Percentiles rank a stretch among this genome's conserved stretches.
phyloP scores from a whole-genome alignment of 2,113 vertebrate genomes.

The Lampris megalopsis region DNA sequence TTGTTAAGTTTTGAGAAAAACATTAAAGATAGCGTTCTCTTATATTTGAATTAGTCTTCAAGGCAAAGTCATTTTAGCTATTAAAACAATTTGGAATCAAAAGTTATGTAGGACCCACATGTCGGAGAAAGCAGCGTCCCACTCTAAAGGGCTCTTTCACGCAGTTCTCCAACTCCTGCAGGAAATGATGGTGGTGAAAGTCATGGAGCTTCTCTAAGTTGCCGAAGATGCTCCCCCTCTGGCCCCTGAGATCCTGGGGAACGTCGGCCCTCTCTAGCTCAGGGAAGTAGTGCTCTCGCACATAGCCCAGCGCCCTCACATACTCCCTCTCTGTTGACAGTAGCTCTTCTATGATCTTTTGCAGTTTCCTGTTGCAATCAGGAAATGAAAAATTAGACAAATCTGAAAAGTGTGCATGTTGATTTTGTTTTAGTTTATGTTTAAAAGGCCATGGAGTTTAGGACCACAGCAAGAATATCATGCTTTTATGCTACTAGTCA shows the following conservation, averaged over 20 bases:
- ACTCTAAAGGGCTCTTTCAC: slow-evolving; percentile 76
- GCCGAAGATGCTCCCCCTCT: slow-evolving; percentile 82
- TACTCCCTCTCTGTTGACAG: slow-evolving; percentile 83
- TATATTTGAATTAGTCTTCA: no score
- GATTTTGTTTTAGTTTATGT: slow-evolving; percentile 2
- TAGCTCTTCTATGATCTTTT: slow-evolving; percentile 81
- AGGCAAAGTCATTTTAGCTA: no score
- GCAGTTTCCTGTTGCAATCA: slow-evolving; percentile 74
- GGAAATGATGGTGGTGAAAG: slow-evolving; percentile 82
- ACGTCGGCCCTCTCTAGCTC: slow-evolving; percentile 82
- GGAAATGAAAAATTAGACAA: slow-evolving; percentile 39
- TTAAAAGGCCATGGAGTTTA: not conserved
- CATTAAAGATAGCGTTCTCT: no score
- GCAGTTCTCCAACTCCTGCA: slow-evolving; percentile 79
- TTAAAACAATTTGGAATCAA: not conserved
- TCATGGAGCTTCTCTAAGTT: slow-evolving; percentile 85
- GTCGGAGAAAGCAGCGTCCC: slow-evolving; percentile 81
- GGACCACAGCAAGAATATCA: not conserved
- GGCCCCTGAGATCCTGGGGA: slow-evolving; percentile 83
- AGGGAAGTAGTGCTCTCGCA: slow-evolving; percentile 81
- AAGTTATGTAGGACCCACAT: slow-evolving; percentile 66
- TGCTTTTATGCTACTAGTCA: not conserved
- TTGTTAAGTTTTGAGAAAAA: no score
- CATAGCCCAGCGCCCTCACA: slow-evolving; percentile 79
- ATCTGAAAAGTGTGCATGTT: not conserved